Percentiles rank a stretch among this genome's conserved stretches.
phyloP scores from a whole-genome alignment of 2,797 vertebrate genomes.

The Todus mexicanus region DNA sequence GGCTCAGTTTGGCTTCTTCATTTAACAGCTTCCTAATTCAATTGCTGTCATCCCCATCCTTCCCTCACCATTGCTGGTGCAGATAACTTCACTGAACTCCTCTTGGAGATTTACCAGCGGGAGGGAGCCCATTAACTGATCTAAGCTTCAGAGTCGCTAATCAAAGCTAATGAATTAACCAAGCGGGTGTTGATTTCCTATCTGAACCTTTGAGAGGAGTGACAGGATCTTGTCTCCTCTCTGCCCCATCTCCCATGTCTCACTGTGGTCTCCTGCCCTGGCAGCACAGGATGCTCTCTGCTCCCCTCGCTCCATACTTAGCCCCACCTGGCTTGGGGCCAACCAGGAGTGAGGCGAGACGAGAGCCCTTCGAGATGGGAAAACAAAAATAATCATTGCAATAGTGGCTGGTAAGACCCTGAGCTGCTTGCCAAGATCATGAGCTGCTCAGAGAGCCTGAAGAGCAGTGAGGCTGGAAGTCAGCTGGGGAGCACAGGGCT shows the following conservation, averaged over 20 bases:
- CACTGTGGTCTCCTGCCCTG: background rate
- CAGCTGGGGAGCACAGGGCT: background rate
- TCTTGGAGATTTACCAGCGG: background rate
- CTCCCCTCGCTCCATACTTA: background rate
- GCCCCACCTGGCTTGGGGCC: background rate
- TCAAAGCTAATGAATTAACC: conserved; percentile 43
- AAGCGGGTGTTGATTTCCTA: conserved; percentile 1
- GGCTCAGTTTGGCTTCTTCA: background rate
- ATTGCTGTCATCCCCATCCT: background rate
- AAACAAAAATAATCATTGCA: conserved; percentile 2
- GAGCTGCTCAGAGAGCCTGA: background rate
- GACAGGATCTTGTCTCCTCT: background rate
- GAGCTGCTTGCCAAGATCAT: background rate
- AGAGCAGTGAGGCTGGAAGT: background rate
- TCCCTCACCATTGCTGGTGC: background rate
- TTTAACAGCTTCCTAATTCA: conserved; percentile 5
- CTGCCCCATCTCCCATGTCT: background rate
- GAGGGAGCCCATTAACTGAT: conserved; percentile 24
- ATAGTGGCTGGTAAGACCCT: background rate
- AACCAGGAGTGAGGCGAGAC: background rate
- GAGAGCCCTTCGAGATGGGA: background rate
- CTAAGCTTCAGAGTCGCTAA: background rate
- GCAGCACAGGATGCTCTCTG: background rate
- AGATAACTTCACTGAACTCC: background rate
- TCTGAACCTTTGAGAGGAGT: background rate